These are phyloP conservation scores for Carabus problematicus DNA, from an alignment of 2,888 invertebrate species.

Conservation along the genomic window DNA sequence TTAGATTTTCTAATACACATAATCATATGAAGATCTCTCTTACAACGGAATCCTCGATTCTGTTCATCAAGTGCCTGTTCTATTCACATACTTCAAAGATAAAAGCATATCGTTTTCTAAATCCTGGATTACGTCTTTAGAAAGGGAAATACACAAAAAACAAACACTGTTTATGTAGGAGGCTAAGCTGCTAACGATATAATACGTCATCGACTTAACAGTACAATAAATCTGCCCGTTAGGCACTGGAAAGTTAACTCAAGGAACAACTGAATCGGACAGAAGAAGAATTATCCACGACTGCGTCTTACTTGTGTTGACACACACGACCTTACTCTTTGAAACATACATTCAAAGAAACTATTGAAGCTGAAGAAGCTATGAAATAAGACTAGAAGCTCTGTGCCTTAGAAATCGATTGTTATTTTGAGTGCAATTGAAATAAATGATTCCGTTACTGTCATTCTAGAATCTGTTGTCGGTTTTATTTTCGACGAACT, in stretches of 20 bases:
- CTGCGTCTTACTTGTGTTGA: constrained; percentile 1
- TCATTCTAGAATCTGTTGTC: too few relatives aligned
- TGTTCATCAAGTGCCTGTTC: background rate
- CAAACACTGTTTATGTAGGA: background rate
- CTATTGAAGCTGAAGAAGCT: background rate
- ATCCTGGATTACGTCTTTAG: background rate
- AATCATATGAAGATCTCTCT: too few relatives aligned
- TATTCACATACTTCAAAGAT: background rate
- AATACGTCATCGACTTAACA: background rate
- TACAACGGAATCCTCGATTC: background rate
- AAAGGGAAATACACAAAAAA: background rate
- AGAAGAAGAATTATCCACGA: background rate
- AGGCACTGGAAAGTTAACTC: background rate
- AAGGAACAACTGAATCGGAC: background rate
- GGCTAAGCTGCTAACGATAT: background rate
- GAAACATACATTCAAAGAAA: constrained; percentile 5
- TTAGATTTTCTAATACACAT: too few relatives aligned
- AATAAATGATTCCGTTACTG: background rate
- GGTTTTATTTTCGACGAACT: too few relatives aligned
- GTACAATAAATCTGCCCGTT: constrained; percentile 10
- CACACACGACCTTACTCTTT: background rate
- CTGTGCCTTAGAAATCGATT: too few relatives aligned
- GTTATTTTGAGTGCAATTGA: background rate
- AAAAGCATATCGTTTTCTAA: background rate
- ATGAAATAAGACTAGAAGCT: background rate